These are phyloP conservation scores for Apodemia zela DNA, from an alignment of 2,888 invertebrate genomes.

Conservation along the genomic window DNA sequence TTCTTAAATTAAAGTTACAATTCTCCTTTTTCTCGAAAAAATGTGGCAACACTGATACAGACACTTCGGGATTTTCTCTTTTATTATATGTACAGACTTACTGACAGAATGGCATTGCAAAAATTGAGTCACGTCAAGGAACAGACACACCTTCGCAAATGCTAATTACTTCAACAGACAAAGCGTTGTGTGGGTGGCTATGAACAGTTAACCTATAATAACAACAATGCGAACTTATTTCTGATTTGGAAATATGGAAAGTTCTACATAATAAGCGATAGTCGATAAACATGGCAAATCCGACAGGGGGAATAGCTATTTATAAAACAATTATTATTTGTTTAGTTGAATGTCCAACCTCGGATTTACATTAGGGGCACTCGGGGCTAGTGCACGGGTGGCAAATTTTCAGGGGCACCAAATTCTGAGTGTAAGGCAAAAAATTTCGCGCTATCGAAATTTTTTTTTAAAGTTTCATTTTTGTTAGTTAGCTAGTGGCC, in stretches of 20 bases:
- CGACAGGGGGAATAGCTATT: conserved; percentile 26
- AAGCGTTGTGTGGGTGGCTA: conserved; percentile 30
- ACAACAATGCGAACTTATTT: conserved; percentile 6
- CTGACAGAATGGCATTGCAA: conserved; percentile 4
- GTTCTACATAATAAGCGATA: conserved; percentile 4
- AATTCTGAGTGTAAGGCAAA: too few relatives aligned
- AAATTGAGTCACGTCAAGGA: conserved; percentile 25
- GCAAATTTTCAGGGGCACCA: too few relatives aligned
- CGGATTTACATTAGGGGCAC: too few relatives aligned
- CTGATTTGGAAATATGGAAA: conserved; percentile 12
- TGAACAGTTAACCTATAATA: conserved; percentile 12
- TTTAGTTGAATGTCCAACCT: too few relatives aligned
- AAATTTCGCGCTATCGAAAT: too few relatives aligned
- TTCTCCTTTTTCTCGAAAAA: too few relatives aligned
- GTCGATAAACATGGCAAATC: not conserved
- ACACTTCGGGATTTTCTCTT: too few relatives aligned
- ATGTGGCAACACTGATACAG: too few relatives aligned
- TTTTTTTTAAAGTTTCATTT: too few relatives aligned
- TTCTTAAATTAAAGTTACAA: too few relatives aligned
- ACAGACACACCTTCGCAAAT: conserved; percentile 42
- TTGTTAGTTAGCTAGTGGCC: too few relatives aligned
- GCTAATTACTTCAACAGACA: conserved; percentile 34
- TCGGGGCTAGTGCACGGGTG: too few relatives aligned
- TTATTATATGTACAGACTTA: not conserved
- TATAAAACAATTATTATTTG: conserved; percentile 39